A percentile compares a stretch with the other conserved stretches of the same genome.
Conservation (phyloP, 2,113 vertebrate genomes). For the Lepus americanus region DNA sequence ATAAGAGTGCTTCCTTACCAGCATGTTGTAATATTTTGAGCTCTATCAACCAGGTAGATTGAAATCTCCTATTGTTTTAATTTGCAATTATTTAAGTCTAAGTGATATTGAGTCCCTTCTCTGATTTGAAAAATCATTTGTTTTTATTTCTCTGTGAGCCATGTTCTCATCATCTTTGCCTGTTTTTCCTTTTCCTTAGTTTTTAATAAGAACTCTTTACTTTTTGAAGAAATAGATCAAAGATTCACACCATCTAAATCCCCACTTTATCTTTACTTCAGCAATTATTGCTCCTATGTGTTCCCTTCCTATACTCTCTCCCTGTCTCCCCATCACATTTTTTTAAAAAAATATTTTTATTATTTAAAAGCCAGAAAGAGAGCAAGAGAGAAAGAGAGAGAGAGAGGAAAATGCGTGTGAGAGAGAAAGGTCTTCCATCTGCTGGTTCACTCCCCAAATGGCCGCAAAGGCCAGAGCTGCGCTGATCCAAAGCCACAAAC, state of each 20-base stretch:
- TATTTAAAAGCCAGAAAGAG: too few relatives aligned
- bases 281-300: not conserved
- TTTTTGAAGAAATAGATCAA: not conserved
- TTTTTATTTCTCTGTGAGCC: conserved; percentile 37
- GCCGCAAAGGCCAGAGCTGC: too few relatives aligned
- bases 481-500: too few relatives aligned
- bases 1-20: not conserved
- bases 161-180: conserved; percentile 19
- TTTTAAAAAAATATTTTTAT: too few relatives aligned
- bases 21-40: not conserved
- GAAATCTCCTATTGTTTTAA: conserved; percentile 51
- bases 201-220: conserved; percentile 37
- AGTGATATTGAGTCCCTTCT: conserved; percentile 14
- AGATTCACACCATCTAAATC: not conserved
- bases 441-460: too few relatives aligned
- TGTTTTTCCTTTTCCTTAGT: conserved; percentile 46
- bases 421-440: too few relatives aligned
- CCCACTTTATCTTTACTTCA: not conserved
- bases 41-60: not conserved
- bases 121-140: not conserved
- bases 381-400: too few relatives aligned
- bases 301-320: not conserved
- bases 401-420: too few relatives aligned
- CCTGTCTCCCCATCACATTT: not conserved
- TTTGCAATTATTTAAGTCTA: conserved; percentile 31